These are phyloP conservation scores for Cantharis lateralis DNA, from an alignment of 2,888 invertebrate species.

Conservation along the genomic window DNA sequence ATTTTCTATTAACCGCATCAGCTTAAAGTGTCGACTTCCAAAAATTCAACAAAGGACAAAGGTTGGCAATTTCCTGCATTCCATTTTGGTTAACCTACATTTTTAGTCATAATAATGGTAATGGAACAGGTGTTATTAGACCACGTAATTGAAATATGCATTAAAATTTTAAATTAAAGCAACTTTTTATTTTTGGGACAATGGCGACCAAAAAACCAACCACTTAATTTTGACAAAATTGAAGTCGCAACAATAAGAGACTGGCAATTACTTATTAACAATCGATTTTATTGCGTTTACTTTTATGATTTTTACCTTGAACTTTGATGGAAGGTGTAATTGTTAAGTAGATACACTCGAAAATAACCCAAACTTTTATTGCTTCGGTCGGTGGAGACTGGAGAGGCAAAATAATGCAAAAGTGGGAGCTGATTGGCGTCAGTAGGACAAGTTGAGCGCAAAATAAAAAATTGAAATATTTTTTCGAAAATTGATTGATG, in stretches of 20 bases:
- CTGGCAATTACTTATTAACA: background rate
- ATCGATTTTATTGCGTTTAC: slow-evolving; percentile 1
- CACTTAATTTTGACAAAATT: background rate
- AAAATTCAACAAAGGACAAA: background rate
- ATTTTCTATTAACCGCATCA: too few relatives aligned
- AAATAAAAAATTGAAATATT: background rate
- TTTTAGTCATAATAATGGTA: background rate
- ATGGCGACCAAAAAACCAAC: background rate
- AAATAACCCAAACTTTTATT: background rate
- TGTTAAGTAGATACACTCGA: background rate
- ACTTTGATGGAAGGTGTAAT: background rate
- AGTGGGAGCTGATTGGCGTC: background rate
- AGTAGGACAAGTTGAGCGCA: background rate
- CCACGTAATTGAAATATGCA: background rate
- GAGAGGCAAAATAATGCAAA: background rate
- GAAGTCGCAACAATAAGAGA: background rate
- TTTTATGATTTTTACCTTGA: slow-evolving; percentile 3
- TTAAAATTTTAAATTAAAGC: background rate
- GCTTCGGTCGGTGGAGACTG: background rate
- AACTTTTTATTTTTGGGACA: background rate
- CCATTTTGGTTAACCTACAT: background rate
- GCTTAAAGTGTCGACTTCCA: too few relatives aligned
- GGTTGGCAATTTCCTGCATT: background rate
- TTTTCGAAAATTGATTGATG: background rate
- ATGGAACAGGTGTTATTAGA: background rate